phyloP scores from a whole-genome alignment of 2,113 vertebrate species.

The Anhinga anhinga region DNA sequence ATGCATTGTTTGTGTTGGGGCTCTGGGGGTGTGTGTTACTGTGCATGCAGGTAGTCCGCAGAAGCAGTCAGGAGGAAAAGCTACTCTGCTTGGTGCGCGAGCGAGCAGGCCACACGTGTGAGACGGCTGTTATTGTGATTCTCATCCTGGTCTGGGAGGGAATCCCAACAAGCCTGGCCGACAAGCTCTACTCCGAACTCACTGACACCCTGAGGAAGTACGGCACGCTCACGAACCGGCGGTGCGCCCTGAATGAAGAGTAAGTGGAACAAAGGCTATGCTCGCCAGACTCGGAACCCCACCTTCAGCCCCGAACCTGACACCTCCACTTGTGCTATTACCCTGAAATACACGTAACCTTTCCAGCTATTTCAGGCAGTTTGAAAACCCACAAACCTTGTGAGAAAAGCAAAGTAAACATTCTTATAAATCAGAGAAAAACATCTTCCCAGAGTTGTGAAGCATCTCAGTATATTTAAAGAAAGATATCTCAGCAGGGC shows the following conservation, averaged over 20 bases:
- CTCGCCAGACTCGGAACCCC: not conserved
- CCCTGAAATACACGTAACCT: not conserved
- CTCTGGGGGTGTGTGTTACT: constrained; percentile 17
- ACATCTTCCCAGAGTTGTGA: not conserved
- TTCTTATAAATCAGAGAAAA: not conserved
- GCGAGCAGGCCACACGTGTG: constrained; percentile 87
- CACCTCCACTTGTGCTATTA: rapidly evolving
- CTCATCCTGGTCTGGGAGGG: constrained; percentile 96
- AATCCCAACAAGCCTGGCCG: constrained; percentile 81
- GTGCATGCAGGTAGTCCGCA: constrained; percentile 87
- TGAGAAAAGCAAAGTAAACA: not conserved
- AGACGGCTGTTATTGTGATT: constrained; percentile 87
- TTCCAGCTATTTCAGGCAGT: not conserved
- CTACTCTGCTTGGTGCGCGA: constrained; percentile 91
- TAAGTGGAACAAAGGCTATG: constrained; percentile 72
- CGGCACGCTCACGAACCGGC: constrained; percentile 88
- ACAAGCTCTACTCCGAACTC: constrained; percentile 88
- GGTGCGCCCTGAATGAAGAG: constrained; percentile 95
- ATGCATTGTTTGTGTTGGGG: constrained; percentile 13
- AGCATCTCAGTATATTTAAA: not conserved
- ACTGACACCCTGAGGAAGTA: constrained; percentile 85
- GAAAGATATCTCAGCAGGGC: not conserved
- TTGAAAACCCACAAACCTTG: not conserved
- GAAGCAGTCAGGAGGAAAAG: constrained; percentile 87
- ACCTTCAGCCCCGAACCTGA: not conserved